Evolutionary conservation across 37 sponge, comb jelly and placozoan species (phyloP).

Genomic region (Mnemiopsis leidyi): DNA sequence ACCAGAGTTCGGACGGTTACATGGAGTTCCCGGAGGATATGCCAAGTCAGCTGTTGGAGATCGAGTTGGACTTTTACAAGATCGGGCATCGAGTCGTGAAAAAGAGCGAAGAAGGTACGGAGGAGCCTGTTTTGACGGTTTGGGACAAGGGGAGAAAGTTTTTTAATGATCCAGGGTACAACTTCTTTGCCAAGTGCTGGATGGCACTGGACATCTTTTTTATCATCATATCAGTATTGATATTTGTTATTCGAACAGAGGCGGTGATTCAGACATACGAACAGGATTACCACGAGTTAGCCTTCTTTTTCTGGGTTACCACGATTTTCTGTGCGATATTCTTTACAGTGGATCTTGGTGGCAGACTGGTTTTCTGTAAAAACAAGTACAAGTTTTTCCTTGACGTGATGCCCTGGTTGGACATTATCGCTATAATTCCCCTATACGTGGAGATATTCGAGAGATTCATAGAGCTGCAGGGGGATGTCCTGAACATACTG

Average conservation of each 20-base stretch:
- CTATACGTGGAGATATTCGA: slow-evolving; percentile 44
- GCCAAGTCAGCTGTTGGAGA: slow-evolving; percentile 12
- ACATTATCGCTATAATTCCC: slow-evolving; percentile 29
- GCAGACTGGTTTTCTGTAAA: slow-evolving; percentile 5
- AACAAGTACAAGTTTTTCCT: not conserved
- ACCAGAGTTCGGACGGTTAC: not conserved
- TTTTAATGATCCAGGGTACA: slow-evolving; percentile 1
- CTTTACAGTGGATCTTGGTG: slow-evolving; percentile 22
- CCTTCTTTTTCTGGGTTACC: not conserved
- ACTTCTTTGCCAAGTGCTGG: not conserved
- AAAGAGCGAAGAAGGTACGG: not conserved
- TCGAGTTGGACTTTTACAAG: slow-evolving; percentile 16
- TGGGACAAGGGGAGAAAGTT: slow-evolving; percentile 11
- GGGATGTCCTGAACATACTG: not conserved
- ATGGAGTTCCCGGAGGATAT: slow-evolving; percentile 41
- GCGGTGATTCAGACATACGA: not conserved
- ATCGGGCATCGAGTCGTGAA: not conserved
- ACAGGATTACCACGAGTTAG: not conserved
- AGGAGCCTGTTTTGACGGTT: not conserved
- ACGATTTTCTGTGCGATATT: slow-evolving; percentile 34
- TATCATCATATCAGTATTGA: slow-evolving; percentile 2
- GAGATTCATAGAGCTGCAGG: not conserved
- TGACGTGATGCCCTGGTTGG: slow-evolving; percentile 30
- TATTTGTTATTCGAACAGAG: not conserved
- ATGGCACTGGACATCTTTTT: slow-evolving; percentile 20